Conservation (phyloP, 1,140 invertebrate genomes). For the Diachasmimorpha longicaudata region DNA sequence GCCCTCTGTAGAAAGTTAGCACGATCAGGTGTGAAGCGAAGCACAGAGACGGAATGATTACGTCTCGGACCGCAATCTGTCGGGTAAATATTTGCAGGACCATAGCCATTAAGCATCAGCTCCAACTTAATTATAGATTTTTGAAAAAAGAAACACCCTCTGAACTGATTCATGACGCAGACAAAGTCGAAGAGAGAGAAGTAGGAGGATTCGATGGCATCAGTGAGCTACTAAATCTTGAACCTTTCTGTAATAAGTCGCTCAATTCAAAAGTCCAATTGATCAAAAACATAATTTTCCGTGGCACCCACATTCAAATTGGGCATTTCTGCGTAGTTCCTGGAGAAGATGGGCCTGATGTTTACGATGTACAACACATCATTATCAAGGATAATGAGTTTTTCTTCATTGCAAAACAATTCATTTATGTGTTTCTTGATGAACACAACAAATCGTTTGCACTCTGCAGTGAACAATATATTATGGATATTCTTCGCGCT, state of each 20-base stretch:
- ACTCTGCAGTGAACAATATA: neutral
- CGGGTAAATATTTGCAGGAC: neutral
- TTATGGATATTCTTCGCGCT: neutral
- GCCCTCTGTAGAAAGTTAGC: slow-evolving; percentile 2
- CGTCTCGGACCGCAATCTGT: neutral
- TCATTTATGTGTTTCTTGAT: neutral
- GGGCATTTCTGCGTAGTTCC: neutral
- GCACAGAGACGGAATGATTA: slow-evolving; percentile 12
- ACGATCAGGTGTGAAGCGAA: slow-evolving; percentile 12
- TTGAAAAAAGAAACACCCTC: neutral
- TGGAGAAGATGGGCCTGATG: neutral
- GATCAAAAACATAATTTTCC: neutral
- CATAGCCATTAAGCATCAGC: slow-evolving; percentile 13
- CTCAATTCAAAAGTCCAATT: neutral
- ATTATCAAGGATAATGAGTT: neutral
- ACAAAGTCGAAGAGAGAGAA: neutral
- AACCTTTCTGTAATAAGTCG: neutral
- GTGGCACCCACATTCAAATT: neutral
- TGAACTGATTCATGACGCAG: neutral
- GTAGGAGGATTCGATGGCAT: neutral
- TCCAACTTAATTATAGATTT: slow-evolving; percentile 17
- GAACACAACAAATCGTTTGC: neutral
- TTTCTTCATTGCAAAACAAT: neutral
- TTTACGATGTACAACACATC: neutral
- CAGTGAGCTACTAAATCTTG: neutral